phyloP scores from a whole-genome alignment of 2,797 vertebrate genomes.

The Myotis pilosus region DNA sequence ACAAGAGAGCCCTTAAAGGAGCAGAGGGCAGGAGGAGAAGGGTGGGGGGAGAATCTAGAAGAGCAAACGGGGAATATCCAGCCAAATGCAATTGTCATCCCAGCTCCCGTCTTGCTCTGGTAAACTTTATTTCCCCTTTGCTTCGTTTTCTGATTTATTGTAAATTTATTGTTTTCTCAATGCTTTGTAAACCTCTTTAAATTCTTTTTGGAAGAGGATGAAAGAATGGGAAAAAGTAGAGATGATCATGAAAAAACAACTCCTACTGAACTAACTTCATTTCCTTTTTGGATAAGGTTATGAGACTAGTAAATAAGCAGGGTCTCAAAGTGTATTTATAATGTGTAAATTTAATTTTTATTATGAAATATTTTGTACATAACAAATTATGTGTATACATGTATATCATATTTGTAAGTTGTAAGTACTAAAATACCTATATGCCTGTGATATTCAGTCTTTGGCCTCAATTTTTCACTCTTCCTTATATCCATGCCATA shows the following conservation, averaged over 20 bases:
- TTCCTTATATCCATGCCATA: not conserved
- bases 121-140: not conserved
- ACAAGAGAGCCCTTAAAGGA: not conserved
- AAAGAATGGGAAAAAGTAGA: not conserved
- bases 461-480: not conserved
- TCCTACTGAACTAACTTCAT: not conserved
- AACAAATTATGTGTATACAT: not conserved
- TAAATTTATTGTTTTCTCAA: not conserved
- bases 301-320: not conserved
- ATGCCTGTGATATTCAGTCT: not conserved
- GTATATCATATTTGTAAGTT: not conserved
- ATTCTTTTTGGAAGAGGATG: conserved; percentile 6
- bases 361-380: not conserved
- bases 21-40: not conserved
- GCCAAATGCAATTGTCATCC: not conserved
- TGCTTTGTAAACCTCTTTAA: conserved; percentile 41
- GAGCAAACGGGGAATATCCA: not conserved
- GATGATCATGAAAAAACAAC: not conserved
- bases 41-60: not conserved
- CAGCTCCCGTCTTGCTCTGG: not conserved
- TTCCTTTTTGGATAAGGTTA: conserved; percentile 12
- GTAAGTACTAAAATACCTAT: not conserved
- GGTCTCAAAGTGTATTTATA: not conserved
- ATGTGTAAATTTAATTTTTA: conserved; percentile 30
- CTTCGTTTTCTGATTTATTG: not conserved